phyloP scores from a whole-genome alignment of 2,888 invertebrate genomes.

The Cantharis flavilabris region DNA sequence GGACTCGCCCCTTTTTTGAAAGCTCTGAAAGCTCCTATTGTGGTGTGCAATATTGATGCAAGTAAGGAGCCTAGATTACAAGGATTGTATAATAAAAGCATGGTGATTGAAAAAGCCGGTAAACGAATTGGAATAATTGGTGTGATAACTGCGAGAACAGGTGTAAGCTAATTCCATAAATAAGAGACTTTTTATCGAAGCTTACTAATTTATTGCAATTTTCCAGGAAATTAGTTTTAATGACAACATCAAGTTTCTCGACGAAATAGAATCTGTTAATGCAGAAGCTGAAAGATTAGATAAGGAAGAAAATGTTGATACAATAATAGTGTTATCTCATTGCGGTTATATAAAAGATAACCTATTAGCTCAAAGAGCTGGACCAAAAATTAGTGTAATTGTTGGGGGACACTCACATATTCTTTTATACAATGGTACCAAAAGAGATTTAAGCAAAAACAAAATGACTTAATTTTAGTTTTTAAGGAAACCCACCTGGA shows the following conservation, averaged over 20 bases:
- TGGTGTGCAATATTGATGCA: conserved; percentile 78
- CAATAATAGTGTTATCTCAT: conserved; percentile 84
- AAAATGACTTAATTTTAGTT: neutral
- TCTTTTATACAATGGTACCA: conserved; percentile 67
- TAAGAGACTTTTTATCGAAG: neutral
- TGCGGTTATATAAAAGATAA: conserved; percentile 73
- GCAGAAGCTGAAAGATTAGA: conserved; percentile 68
- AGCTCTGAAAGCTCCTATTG: conserved; percentile 65
- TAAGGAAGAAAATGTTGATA: conserved; percentile 66
- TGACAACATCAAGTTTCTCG: conserved; percentile 69
- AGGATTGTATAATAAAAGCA: conserved; percentile 66
- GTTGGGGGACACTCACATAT: conserved; percentile 88
- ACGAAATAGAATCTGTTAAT: conserved; percentile 69
- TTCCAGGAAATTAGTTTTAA: conserved; percentile 68
- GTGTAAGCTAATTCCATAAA: conserved; percentile 55
- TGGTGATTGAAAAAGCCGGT: conserved; percentile 64
- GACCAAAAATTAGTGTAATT: conserved; percentile 75
- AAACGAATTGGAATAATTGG: conserved; percentile 80
- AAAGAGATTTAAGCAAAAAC: neutral
- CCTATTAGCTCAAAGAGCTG: conserved; percentile 66
- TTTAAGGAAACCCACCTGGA: conserved; percentile 47
- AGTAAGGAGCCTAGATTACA: conserved; percentile 67
- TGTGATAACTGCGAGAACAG: conserved; percentile 69
- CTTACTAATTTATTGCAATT: neutral
- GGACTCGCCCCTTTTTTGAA: conserved; percentile 75